Evolutionary conservation across 2,888 invertebrate species (phyloP).

Genomic region (Agriopis aurantiaria): DNA sequence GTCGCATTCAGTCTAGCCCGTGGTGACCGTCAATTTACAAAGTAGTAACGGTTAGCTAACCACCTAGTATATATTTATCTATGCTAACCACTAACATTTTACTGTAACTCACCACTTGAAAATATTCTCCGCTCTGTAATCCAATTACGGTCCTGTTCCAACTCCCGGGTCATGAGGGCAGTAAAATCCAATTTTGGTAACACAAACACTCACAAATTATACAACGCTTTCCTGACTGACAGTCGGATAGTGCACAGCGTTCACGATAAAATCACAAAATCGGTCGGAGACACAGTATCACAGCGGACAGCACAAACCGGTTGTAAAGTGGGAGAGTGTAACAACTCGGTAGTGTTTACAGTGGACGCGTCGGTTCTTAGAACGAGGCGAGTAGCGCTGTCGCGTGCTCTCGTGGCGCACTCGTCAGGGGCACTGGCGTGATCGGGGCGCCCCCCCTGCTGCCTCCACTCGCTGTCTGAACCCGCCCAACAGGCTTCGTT

Average conservation of each 20-base stretch:
- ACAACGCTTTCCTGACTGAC: conserved; percentile 55
- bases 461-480: conserved; percentile 58
- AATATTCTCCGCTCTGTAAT: conserved; percentile 66
- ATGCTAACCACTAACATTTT: conserved; percentile 45
- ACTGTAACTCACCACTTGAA: conserved; percentile 66
- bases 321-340: conserved; percentile 72
- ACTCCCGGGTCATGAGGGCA: conserved; percentile 63
- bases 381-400: conserved; percentile 50
- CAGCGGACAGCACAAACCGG: conserved; percentile 66
- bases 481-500: conserved; percentile 73
- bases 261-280: conserved; percentile 69
- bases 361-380: conserved; percentile 54
- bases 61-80: too few relatives aligned
- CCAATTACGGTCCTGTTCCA: conserved; percentile 65
- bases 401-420: conserved; percentile 69
- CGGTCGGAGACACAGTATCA: conserved; percentile 53
- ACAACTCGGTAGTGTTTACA: conserved; percentile 63
- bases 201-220: conserved; percentile 57
- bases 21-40: conserved; percentile 45
- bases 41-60: conserved; percentile 52
- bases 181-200: conserved; percentile 51
- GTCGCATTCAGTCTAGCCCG: conserved; percentile 40
- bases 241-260: conserved; percentile 63
- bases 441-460: conserved; percentile 64
- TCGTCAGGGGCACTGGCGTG: conserved; percentile 75